Base-by-base conservation (phyloP, 2,888 invertebrate species). In the Argyresthia goedartella region DNA sequence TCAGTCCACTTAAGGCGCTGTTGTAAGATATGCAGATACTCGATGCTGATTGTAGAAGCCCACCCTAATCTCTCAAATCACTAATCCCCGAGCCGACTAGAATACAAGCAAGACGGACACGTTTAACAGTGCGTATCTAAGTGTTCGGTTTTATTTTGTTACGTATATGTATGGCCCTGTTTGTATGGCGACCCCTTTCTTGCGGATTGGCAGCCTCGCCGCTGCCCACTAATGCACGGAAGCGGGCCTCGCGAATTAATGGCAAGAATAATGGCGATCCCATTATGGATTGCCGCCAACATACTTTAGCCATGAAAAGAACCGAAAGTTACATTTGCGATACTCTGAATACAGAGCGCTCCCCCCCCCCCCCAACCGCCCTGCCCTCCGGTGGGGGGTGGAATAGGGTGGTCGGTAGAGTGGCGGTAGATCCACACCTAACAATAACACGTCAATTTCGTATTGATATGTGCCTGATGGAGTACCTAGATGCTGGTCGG, bases 221-320 rank as follows among this genome's bases (percentile, higher is more conserved):
- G 71, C 70, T 75, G 73, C 66, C 77, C 82, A 75, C 84, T 86
- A 86, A 86, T 86, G 86, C 84, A 85, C 82, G 84, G 84, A 84
- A 86, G 84, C 76, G 71, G 73, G 81, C 81, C 76, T 81, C 73
- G 77, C 78, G 85, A 84, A 86, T 86, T 85, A 86, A 86, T 85
- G 84, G 86, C 79, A 86, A 84, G 86, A 86, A 86, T 86, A 87
- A 87, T 86, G 85, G 86, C 82, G 78, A 85, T 82, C 81, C 87
- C 87, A 87, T 87, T 87, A 87, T 87, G 87, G 87, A 87, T 87
- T 85, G 87, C 86, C 86, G 87, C 87, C 87, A 87, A 86, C 86
- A 85, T 86, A 85, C 85, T 86, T 86, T 85, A 86, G 81, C 76
- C 79, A 86, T 86, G 85, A 86, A 86, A 86, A 85, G 86, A 86